Evolutionary conservation across 1,140 invertebrate genomes (phyloP).

Genomic region (Dufourea novaeangliae): DNA sequence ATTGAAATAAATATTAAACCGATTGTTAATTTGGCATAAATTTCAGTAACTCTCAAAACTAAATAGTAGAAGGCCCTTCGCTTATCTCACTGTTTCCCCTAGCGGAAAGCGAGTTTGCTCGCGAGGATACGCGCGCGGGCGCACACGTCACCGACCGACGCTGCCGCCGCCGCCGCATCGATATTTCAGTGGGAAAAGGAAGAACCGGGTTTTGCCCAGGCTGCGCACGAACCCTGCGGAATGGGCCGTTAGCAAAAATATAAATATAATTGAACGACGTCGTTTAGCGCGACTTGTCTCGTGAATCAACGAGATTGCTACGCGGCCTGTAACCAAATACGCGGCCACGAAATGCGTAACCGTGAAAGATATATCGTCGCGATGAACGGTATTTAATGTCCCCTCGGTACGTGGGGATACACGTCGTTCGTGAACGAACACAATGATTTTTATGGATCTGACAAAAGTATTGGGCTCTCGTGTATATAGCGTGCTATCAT

Average conservation of each 20-base stretch:
- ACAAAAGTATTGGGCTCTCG: not conserved
- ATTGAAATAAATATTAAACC: no score
- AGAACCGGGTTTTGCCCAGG: not conserved
- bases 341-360: conserved; percentile 27
- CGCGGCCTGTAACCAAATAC: conserved; percentile 44
- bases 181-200: conserved; percentile 15
- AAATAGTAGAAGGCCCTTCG: no score
- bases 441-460: not conserved
- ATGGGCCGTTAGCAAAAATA: conserved; percentile 46
- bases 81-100: no score
- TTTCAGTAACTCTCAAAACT: no score
- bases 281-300: conserved; percentile 49
- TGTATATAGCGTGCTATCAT: no score
- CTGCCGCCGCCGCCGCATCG: conserved; percentile 22
- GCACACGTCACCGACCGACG: no score
- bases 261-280: conserved; percentile 54
- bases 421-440: not conserved
- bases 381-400: conserved; percentile 16
- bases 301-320: conserved; percentile 45
- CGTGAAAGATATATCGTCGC: conserved; percentile 13
- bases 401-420: not conserved
- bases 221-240: conserved; percentile 16
- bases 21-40: no score
- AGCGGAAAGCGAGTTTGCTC: no score
- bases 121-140: no score